A percentile compares a stretch with the other conserved stretches of the same genome.
phyloP scores from a whole-genome alignment of 1,140 invertebrate genomes.

The Drosophila neocordata region DNA sequence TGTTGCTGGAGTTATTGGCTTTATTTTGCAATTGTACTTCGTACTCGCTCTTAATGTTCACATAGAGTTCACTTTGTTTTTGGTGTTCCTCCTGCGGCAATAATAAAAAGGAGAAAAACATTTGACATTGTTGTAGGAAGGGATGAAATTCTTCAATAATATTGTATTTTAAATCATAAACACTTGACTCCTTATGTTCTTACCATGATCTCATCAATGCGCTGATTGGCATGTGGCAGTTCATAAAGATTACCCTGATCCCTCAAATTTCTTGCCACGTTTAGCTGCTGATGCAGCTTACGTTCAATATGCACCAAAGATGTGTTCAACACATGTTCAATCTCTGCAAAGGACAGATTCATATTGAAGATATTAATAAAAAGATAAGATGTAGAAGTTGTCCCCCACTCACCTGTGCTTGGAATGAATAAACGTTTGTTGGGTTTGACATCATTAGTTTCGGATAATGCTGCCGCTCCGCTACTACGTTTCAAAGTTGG shows the following conservation, averaged over 20 bases:
- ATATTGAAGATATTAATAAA: neutral
- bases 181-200: slow-evolving; percentile 14
- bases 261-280: slow-evolving; percentile 61
- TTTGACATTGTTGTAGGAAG: too few species aligned
- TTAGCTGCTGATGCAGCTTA: slow-evolving; percentile 65
- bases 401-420: slow-evolving; percentile 46
- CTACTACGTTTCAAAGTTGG: neutral
- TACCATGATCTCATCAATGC: slow-evolving; percentile 73
- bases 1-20: slow-evolving; percentile 21
- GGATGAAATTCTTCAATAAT: too few species aligned
- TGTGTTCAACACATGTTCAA: slow-evolving; percentile 61
- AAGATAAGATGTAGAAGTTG: neutral
- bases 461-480: slow-evolving; percentile 36
- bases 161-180: too few species aligned
- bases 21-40: slow-evolving; percentile 71
- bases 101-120: neutral
- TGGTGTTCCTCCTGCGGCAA: slow-evolving; percentile 68
- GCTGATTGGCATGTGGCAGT: slow-evolving; percentile 59
- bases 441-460: slow-evolving; percentile 31
- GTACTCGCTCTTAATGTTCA: slow-evolving; percentile 77
- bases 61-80: slow-evolving; percentile 72
- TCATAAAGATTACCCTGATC: slow-evolving; percentile 67
- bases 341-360: slow-evolving; percentile 39
- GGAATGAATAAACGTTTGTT: slow-evolving; percentile 64
- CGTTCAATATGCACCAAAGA: slow-evolving; percentile 67